Evolutionary conservation across 2,888 invertebrate species (phyloP), one percentile per base, ranked within the genome.

Genomic region (Calliopum simillimum): DNA sequence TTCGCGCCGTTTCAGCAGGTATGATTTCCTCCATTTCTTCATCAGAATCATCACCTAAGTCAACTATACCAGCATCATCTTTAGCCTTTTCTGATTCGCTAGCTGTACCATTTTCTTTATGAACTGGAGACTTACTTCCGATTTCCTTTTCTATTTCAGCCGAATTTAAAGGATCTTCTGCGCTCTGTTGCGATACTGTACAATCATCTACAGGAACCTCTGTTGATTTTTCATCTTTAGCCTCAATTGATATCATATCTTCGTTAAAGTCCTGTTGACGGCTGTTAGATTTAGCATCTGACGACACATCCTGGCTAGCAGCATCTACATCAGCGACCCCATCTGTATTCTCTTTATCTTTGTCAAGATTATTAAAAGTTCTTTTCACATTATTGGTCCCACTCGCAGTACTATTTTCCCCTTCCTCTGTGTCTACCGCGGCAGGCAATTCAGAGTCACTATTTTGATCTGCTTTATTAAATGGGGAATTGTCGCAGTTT

Each of bases 31-130:
- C 64, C 64, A 71, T 71, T 75, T 78, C 75, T 70, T 77, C 82
- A 69, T 84, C 84, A 3, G 82, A 81, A 67, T 83, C 82, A 58
- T 83, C 83, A 5, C 78, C 83, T 41, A 83, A 73, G 69, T 84
- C 84, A 4, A 84, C 84, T 21, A 84, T 74, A 16, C 76, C 76
- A 4, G 69, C 68, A 49, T 75, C 77, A 12, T 75, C 72, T 58
- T 74, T 72, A 14, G 68, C 69, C 3, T 53, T 71, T 46, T 76
- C 73, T 19, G 23, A 63, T 62, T 70, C 74, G 43, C 70, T 76
- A 6, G 72, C 69, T 3, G 73, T 72, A 44, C 77, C 76, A 68
- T 76, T 77, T 61, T 74, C 76, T 33, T 43, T 16, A 14, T 16
- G n/a, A 47, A 25, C n/a, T 16, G 44, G 33, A 14, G 23, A 8